These are phyloP conservation scores for Dioctria rufipes DNA, from an alignment of 2,888 invertebrate genomes.

Conservation along the genomic window DNA sequence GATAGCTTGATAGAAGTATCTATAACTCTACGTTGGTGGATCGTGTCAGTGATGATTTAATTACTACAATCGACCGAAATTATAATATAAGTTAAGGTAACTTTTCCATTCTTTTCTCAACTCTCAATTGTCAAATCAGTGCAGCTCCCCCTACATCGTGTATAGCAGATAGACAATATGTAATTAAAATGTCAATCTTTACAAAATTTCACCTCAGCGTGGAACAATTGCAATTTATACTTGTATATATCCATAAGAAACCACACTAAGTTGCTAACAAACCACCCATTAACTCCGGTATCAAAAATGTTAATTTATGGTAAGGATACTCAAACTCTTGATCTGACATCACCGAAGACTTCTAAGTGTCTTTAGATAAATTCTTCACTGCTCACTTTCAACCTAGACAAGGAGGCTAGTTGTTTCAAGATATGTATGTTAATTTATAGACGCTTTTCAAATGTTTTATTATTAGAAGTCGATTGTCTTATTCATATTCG, in stretches of 20 bases:
- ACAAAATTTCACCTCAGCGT: no score
- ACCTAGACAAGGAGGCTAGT: not conserved
- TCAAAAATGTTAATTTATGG: slow-evolving; percentile 49
- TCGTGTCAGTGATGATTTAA: no score
- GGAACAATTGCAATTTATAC: no score
- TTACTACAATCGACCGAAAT: no score
- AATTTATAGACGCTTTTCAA: slow-evolving; percentile 46
- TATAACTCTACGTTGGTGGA: no score
- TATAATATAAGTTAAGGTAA: no score
- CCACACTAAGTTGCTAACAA: not conserved
- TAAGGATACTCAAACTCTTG: not conserved
- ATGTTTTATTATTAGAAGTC: slow-evolving; percentile 49
- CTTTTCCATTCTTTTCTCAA: no score
- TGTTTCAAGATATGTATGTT: slow-evolving; percentile 27
- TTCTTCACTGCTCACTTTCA: slow-evolving; percentile 23
- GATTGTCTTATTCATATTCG: slow-evolving; percentile 53
- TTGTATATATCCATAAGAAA: no score
- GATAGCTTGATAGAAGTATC: no score
- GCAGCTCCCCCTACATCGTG: no score
- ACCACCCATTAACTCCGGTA: slow-evolving; percentile 33
- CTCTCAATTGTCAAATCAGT: no score
- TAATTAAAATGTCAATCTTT: slow-evolving; percentile 38
- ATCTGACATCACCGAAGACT: slow-evolving; percentile 15
- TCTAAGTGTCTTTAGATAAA: slow-evolving; percentile 38
- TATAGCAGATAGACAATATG: not conserved